Evolutionary conservation across 2,113 vertebrate species (phyloP), one percentile per base, ranked within the genome.

Genomic region (Odobenus rosmarus): DNA sequence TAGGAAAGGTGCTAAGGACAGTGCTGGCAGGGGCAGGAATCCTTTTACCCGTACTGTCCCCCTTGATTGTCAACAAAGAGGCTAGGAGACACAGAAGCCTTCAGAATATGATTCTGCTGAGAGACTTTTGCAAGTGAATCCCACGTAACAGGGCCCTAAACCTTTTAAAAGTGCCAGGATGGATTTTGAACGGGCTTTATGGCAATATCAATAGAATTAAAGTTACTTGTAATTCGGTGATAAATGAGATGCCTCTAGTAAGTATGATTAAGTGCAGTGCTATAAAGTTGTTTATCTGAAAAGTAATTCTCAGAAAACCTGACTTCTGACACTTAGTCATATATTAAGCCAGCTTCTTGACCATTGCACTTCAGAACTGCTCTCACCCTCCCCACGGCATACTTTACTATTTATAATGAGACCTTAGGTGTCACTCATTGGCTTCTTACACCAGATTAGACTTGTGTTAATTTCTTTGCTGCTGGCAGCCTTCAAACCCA

Each of bases 211-310:
- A 98, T 98, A 97, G 98, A 98, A 98, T 99, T 98, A 99, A 99
- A 98, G 98, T 99, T 99, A 98, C 96, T 98, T 98, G 98, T 98
- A 99, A 99, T 98, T 99, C 98, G 81, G 97, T 99, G 98, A 98
- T 99, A 99, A 99, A 99, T 99, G 98, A 98, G 96, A 98, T 99
- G 98, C 99, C 99, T 98, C 98, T 97, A 97, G 98, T 98, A 99
- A 98, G 99, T 98, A 99, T 99, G 98, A 99, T 99, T 97, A 98
- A 99, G 98, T 98, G 97, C 93, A 82, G 97, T 57, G 99, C 99
- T 99, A 99, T 99, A 99, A 99, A 99, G 98, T 98, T 98, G 99
- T 99, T 99, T 99, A 99, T 99, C 99, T 99, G 97, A 99, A 98
- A 99, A 98, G 98, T 99, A 98, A 98, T 99, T 99, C 99, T 98